phyloP scores from a whole-genome alignment of 1,140 invertebrate genomes.

The Pristionchus pacificus region DNA sequence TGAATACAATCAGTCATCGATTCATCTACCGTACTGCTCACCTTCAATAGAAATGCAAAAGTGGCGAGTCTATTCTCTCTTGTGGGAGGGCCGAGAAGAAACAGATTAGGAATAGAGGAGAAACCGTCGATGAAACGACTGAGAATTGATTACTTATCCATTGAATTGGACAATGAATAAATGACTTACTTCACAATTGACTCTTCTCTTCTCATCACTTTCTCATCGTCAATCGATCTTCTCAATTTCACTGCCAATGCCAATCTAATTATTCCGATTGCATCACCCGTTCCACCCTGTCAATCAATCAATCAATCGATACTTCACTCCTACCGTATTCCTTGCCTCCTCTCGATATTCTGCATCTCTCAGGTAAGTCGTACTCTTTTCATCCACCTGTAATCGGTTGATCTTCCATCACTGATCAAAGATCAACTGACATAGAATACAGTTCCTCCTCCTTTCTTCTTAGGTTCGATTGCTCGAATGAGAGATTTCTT shows the following conservation, averaged over 20 bases:
- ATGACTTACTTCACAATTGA: constrained; percentile 19
- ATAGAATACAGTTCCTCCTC: constrained; percentile 69
- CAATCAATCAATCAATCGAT: neutral
- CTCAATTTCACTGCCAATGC: constrained; percentile 81
- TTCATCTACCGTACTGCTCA: neutral
- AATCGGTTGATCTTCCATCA: constrained; percentile 21
- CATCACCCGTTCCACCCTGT: constrained; percentile 73
- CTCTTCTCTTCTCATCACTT: constrained; percentile 72
- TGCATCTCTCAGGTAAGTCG: constrained; percentile 65
- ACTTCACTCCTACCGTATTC: neutral
- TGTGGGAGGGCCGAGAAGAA: constrained; percentile 71
- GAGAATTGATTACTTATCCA: neutral
- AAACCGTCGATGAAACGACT: constrained; percentile 43
- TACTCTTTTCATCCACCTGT: constrained; percentile 60
- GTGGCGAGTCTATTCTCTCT: constrained; percentile 70
- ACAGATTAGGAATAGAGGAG: constrained; percentile 71
- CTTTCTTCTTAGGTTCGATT: constrained; percentile 62
- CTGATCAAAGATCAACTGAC: constrained; percentile 58
- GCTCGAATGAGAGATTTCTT: constrained; percentile 68
- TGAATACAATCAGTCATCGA: neutral
- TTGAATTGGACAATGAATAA: neutral
- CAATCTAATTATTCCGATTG: constrained; percentile 77
- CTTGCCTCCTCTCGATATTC: constrained; percentile 74
- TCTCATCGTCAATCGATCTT: constrained; percentile 71
- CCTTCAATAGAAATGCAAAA: constrained; percentile 75